Conservation (phyloP, 2,797 vertebrate species). For the Merluccius polli region DNA sequence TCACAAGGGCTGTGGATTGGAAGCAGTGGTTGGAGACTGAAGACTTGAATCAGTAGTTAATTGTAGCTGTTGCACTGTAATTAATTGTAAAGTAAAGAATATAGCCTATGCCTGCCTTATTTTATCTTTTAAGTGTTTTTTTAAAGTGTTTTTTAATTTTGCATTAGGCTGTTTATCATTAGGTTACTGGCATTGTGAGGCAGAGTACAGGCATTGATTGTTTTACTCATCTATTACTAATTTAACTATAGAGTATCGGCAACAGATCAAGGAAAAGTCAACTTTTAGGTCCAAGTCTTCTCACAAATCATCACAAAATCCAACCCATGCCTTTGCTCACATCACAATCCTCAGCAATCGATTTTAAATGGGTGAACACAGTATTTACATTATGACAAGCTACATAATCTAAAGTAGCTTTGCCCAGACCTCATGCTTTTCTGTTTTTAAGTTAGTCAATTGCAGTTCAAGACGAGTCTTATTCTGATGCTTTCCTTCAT, state of each 20-base stretch:
- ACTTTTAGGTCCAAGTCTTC: not conserved
- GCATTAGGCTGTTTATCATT: not conserved
- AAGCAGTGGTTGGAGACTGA: not conserved
- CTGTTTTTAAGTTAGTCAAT: not conserved
- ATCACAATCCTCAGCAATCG: not conserved
- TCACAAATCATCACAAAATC: not conserved
- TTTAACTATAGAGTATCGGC: not conserved
- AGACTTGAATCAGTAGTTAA: not conserved
- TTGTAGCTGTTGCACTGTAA: not conserved
- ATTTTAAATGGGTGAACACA: not conserved
- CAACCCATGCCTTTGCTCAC: not conserved
- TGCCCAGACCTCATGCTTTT: not conserved
- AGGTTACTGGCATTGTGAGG: not conserved
- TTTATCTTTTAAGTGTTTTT: no score
- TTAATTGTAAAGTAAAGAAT: not conserved
- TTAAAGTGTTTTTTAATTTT: no score
- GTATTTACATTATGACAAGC: not conserved
- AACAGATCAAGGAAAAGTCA: not conserved
- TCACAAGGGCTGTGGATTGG: not conserved
- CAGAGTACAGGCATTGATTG: not conserved
- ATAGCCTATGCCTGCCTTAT: slow-evolving; percentile 1
- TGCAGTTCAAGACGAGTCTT: not conserved
- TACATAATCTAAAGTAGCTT: not conserved
- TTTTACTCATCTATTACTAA: not conserved
- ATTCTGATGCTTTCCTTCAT: not conserved